A percentile compares a stretch with the other conserved stretches of the same genome.
phyloP scores from a whole-genome alignment of 2,888 invertebrate genomes.

The Cinara cedri region DNA sequence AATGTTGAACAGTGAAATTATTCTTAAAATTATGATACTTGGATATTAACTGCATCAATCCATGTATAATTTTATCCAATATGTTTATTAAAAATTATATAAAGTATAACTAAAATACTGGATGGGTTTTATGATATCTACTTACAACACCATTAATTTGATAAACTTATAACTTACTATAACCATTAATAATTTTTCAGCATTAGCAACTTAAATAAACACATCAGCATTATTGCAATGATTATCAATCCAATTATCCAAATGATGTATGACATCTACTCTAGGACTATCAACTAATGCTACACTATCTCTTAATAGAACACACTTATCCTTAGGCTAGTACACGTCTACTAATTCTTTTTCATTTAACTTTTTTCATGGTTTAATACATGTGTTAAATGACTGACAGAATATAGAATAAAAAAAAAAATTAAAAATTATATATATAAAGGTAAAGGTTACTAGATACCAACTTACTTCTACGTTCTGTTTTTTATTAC shows the following conservation, averaged over 20 bases:
- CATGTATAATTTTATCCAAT: too few relatives aligned
- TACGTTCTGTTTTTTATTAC: conserved; percentile 81
- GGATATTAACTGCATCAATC: too few relatives aligned
- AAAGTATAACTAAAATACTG: too few relatives aligned
- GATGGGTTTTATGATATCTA: too few relatives aligned
- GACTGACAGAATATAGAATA: conserved; percentile 78
- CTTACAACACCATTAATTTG: too few relatives aligned
- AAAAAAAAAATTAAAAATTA: conserved; percentile 40
- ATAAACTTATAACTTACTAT: too few relatives aligned
- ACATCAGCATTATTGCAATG: conserved; percentile 99
- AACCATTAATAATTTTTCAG: conserved; percentile 97
- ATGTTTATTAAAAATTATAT: too few relatives aligned
- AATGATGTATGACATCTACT: conserved; percentile 96
- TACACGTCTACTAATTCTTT: conserved; percentile 88
- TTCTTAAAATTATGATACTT: too few relatives aligned
- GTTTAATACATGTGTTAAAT: conserved; percentile 92
- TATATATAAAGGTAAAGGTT: too few relatives aligned
- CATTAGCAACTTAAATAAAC: conserved; percentile 97
- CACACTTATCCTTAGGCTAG: conserved; percentile 95
- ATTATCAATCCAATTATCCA: conserved; percentile 99
- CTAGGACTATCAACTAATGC: conserved; percentile 99
- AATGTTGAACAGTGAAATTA: too few relatives aligned
- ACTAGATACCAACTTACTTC: conserved; percentile 66
- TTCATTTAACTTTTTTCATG: conserved; percentile 84
- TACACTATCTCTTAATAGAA: conserved; percentile 93